Evolutionary conservation across 1,140 invertebrate species (phyloP).

Genomic region (Trichonephila inaurata): DNA sequence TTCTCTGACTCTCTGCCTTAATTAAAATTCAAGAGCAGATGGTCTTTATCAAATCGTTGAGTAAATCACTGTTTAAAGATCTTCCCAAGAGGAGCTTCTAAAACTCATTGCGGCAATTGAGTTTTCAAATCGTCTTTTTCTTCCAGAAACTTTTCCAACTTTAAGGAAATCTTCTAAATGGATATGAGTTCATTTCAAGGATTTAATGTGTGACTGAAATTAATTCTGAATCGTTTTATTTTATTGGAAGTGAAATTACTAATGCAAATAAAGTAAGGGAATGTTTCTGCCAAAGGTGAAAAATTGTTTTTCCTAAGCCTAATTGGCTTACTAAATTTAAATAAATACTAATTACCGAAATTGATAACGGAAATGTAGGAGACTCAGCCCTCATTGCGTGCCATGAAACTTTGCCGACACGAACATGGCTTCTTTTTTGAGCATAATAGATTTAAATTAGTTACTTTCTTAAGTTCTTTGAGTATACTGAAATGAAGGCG

Average conservation of each 20-base stretch:
- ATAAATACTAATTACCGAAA: neutral
- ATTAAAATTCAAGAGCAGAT: slow-evolving; percentile 41
- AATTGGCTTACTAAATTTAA: neutral
- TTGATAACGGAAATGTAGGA: neutral
- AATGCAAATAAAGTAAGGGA: neutral
- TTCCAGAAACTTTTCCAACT: neutral
- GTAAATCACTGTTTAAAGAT: slow-evolving; percentile 44
- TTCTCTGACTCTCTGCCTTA: neutral
- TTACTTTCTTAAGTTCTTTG: too few species aligned
- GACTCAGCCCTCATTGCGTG: too few species aligned
- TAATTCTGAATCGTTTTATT: neutral
- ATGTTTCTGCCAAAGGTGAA: neutral
- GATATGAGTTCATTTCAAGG: neutral
- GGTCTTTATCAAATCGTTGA: slow-evolving; percentile 26
- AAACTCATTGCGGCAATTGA: neutral
- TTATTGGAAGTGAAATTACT: neutral
- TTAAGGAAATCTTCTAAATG: neutral
- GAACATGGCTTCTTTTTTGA: too few species aligned
- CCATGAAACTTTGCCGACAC: too few species aligned
- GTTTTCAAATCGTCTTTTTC: neutral
- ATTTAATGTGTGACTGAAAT: neutral
- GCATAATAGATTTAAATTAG: too few species aligned
- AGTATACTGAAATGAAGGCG: too few species aligned
- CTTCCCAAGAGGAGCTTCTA: neutral
- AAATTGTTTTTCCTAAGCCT: neutral